Evolutionary conservation across 1,140 invertebrate species (phyloP).

Genomic region (Drosophila pseudoobscura): DNA sequence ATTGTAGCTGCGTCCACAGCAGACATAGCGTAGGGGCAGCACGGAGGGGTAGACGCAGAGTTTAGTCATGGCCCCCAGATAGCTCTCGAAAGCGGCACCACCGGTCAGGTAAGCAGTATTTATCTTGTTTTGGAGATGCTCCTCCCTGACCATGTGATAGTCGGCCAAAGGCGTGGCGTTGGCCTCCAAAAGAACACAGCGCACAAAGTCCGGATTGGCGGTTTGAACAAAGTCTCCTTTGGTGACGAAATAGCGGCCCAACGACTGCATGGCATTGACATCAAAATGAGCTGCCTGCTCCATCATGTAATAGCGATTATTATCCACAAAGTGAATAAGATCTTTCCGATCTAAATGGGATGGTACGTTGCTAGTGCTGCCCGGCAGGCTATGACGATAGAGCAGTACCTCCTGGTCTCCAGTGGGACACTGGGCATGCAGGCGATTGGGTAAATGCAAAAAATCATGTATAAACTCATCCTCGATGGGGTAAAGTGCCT

Average conservation of each 20-base stretch:
- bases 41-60: constrained; percentile 84
- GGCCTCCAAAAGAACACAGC: constrained; percentile 87
- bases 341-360: constrained; percentile 75
- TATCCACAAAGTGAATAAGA: constrained; percentile 84
- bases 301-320: constrained; percentile 85
- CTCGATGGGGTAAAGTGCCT: constrained; percentile 85
- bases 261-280: constrained; percentile 83
- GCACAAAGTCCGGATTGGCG: constrained; percentile 86
- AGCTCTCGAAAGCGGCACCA: constrained; percentile 85
- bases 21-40: constrained; percentile 86
- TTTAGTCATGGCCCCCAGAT: constrained; percentile 86
- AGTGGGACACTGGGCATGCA: constrained; percentile 86
- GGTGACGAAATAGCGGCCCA: constrained; percentile 80
- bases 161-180: constrained; percentile 84
- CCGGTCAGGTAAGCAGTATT: constrained; percentile 86
- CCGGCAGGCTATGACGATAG: constrained; percentile 67
- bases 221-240: constrained; percentile 83
- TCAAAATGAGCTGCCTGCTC: constrained; percentile 86
- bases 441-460: constrained; percentile 86
- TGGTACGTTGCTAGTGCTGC: background rate
- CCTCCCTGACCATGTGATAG: constrained; percentile 84
- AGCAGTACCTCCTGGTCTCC: constrained; percentile 75
- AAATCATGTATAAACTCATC: constrained; percentile 84
- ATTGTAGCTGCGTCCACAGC: constrained; percentile 86
- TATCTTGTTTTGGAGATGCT: constrained; percentile 81